Base-by-base conservation (phyloP, 2,888 invertebrate genomes). In the Napeogenes sylphis region DNA sequence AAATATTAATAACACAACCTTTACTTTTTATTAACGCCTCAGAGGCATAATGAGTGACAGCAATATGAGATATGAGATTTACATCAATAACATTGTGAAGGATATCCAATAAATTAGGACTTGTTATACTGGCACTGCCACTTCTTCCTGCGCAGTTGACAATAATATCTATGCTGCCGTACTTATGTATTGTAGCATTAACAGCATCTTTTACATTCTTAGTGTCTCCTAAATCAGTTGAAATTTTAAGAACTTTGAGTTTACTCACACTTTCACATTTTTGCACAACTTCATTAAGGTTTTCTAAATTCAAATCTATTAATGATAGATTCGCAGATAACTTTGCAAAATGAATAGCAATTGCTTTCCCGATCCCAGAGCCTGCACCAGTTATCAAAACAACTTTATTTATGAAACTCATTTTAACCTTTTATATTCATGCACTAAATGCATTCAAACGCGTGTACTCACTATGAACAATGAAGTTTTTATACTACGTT, bases 1-100 rank as follows among this genome's bases (percentile, higher is more conserved):
- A 75, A 46, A 82, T 75, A 68, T 78, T 81, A 4, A 82, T 69
- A 13, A 82, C 70, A 21, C 72, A 73, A 55, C 82, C 82, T 63
- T 78, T 75, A 12, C 68, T 74, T 65, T 76, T 68, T 38, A 70
- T 69, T 45, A 81, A 62, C 32, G 67, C 68, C 12, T 72, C 67
- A 0, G 72, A 66, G 4, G 72, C 76, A 45, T 63, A 72, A 61
- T 73, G 73, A 3, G 73, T 78, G 0, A 80, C 35, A 35, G 71
- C 65, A 21, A 80, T 74, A 3, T 75, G 62, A 12, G 81, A 71
- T 66, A 81, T 73, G 21, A 21, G 21, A 21, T 21, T 21, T 21
- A 21, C 21, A 21, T 21, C 21, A 21, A 21, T 21, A 21, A 21
- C 21, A 1, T 21, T 21, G 21, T 21, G 21, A 0, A 21, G 21